Base-by-base conservation (phyloP, 2,888 invertebrate species). In the Caenorhabditis sp. region DNA sequence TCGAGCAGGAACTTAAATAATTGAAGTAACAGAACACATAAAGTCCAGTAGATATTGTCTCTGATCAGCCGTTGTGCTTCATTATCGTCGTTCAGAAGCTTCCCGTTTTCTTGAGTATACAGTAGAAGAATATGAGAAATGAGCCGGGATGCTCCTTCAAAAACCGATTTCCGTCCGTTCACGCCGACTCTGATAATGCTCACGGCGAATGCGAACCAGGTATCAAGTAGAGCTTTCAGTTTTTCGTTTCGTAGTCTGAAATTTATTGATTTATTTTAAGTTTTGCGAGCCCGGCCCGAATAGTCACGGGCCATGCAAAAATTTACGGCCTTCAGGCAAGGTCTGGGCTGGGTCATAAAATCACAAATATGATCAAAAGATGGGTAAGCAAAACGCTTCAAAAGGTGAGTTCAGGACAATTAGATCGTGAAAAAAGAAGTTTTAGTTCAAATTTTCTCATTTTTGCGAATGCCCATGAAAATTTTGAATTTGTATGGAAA, bases 191-290 rank as follows among this genome's bases (percentile, higher is more conserved):
- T 37, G 9, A 76, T 56, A 7, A 77, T 61, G 17, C 62, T 66
- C 13, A 56, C 55, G 0, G 76, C 71, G 41, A 77, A 77, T 37
- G 71, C 52, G 39, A 71, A 62, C 71, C 71, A 71, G 0, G 62
- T 53, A 41, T 62, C 62, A 1, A 71, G 41, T 3, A 45, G 46
- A 2, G 65, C 59, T 62, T 65, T 66, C 37, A 70, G 41, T 27
- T 61, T 65, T 26, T 52, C 63, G 9, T 59, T 65, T 0, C 55
- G 45, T 0, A 63, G 39, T 62, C 55, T 61, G 61, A 15, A 59
- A 43, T 5, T n/a, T n/a, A n/a, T n/a, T n/a, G n/a, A n/a, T n/a
- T n/a, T n/a, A n/a, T n/a, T n/a, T n/a, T n/a, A n/a, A n/a, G n/a
- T n/a, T n/a, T n/a, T n/a, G n/a, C n/a, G n/a, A n/a, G n/a, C n/a